Evolutionary conservation across 2,888 invertebrate species (phyloP), one percentile per base, ranked within the genome.

Genomic region (Trileptium ribeirensis): DNA sequence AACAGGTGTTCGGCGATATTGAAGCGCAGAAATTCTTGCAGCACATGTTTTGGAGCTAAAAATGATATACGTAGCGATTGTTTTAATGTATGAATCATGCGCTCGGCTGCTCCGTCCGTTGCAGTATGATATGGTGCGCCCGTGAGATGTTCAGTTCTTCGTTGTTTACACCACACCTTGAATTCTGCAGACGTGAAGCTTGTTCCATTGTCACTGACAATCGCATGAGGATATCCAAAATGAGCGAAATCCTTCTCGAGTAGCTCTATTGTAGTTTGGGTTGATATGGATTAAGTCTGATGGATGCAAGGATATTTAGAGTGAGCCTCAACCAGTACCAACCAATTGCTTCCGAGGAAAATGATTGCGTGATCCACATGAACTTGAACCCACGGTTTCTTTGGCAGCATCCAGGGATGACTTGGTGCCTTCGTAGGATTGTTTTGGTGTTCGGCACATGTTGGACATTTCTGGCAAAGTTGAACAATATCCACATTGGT

Each of bases 301-400:
- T 77, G 77, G n/a, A 77, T 77, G 77, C 77, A 77, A 2, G 77
- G 77, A 36, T 34, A 77, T 37, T 77, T 77, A 34, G 31, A 77
- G 77, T 36, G 33, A 8, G 37, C 77, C 3, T 77, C 33, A 36
- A n/a, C 33, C 2, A 77, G 19, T 34, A 77, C 3, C 15, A 77
- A 37, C 77, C 77, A 77, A 34, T 77, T 77, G 8, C 19, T 75
- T 1, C 83, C 84, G 67, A 81, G 15, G 51, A 83, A 80, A 40
- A 82, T 84, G 33, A 84, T 85, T 24, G 86, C 86, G 79, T 83
- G 85, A 78, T 87, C 86, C 33, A 86, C 70, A 64, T 86, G 86
- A 0, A 87, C 19, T 3, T 86, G 79, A 15, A 79, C 79, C 86
- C 85, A 87, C n/a, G 85, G 84, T 38, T 81, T 81, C n/a, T 78